A percentile compares a stretch with the other conserved stretches of the same genome.
Conservation (phyloP, 2,888 invertebrate genomes). For the Meteorus colon region DNA sequence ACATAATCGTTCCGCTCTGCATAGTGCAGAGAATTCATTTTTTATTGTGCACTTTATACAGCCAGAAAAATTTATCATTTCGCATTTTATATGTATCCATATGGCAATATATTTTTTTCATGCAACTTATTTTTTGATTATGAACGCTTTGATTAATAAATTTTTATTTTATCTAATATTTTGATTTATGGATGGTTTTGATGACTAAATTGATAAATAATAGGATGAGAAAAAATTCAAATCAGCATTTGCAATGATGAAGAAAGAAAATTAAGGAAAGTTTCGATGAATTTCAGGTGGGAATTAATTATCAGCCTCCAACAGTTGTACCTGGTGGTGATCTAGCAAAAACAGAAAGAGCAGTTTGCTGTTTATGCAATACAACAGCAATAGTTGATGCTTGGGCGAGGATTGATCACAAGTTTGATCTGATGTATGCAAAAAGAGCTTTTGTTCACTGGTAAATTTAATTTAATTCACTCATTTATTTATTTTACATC, state of each 20-base stretch:
- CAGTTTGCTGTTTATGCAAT: conserved; percentile 92
- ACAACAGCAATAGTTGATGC: conserved; percentile 77
- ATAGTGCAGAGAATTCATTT: too few species aligned
- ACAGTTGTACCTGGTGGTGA: conserved; percentile 85
- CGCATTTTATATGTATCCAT: too few species aligned
- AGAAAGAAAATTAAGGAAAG: neutral
- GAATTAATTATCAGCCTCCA: conserved; percentile 90
- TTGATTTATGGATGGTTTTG: too few species aligned
- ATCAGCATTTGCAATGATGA: neutral
- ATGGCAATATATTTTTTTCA: too few species aligned
- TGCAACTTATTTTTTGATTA: too few species aligned
- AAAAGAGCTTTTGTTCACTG: conserved; percentile 65
- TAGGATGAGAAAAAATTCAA: neutral
- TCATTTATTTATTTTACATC: neutral
- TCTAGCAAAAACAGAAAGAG: conserved; percentile 87
- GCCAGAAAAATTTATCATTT: too few species aligned
- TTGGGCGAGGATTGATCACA: conserved; percentile 65
- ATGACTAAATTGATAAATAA: too few species aligned
- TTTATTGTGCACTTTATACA: too few species aligned
- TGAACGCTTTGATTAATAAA: too few species aligned
- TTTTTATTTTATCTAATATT: too few species aligned
- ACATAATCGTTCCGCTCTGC: too few species aligned
- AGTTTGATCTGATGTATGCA: conserved; percentile 65
- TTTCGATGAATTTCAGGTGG: conserved; percentile 70
- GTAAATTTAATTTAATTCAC: conserved; percentile 46